Percentiles rank a stretch among this genome's conserved stretches.
Conservation (phyloP, 2,888 invertebrate genomes). For the Therioaphis trifolii region DNA sequence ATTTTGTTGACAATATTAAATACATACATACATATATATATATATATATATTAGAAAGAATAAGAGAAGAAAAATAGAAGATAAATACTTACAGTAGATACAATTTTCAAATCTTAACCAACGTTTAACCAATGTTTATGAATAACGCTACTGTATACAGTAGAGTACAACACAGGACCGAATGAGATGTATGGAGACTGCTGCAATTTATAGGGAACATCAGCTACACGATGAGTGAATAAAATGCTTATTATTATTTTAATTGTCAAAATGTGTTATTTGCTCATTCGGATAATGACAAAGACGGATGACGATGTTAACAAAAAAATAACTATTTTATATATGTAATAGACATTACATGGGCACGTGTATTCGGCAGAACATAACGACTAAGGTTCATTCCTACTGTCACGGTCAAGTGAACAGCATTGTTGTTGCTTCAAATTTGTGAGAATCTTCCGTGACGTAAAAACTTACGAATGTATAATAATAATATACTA, state of each 20-base stretch:
- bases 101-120: neutral
- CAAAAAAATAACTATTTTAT: neutral
- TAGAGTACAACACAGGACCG: neutral
- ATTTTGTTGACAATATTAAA: no score
- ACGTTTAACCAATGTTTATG: neutral
- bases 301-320: constrained; percentile 31
- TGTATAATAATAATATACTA: no score
- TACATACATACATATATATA: no score
- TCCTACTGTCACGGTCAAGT: constrained; percentile 57
- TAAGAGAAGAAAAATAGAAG: neutral
- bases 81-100: neutral
- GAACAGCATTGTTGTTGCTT: constrained; percentile 19
- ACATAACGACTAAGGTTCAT: constrained; percentile 50
- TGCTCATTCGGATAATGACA: constrained; percentile 12
- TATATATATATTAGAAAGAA: neutral
- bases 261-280: constrained; percentile 4
- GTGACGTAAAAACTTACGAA: constrained; percentile 28
- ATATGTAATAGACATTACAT: neutral
- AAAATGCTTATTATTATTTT: neutral
- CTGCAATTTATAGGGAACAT: neutral
- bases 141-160: neutral
- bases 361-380: constrained; percentile 16
- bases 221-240: neutral
- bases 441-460: constrained; percentile 45
- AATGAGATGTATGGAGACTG: neutral